A percentile compares a stretch with the other conserved stretches of the same genome.
These are phyloP conservation scores for Potamilus streckersoni DNA, from an alignment of 1,140 invertebrate genomes.

Conservation along the genomic window DNA sequence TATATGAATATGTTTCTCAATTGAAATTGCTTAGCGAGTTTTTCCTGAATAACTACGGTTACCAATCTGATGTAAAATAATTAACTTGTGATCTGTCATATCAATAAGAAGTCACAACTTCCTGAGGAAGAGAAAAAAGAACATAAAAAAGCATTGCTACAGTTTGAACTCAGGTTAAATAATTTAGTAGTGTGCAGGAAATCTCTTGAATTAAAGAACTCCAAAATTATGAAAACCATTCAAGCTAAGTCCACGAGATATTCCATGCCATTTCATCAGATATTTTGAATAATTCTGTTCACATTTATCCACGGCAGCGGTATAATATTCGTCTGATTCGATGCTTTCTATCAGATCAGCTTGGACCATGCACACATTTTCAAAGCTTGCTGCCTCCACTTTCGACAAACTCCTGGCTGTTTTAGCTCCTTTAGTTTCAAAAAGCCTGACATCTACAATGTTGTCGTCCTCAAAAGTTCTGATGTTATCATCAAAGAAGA, in stretches of 20 bases:
- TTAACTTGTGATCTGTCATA: too few relatives aligned
- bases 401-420: constrained; percentile 46
- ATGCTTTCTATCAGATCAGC: constrained; percentile 60
- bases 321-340: constrained; percentile 58
- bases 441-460: constrained; percentile 60
- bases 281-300: constrained; percentile 56
- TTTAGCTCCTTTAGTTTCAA: constrained; percentile 36
- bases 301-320: constrained; percentile 52
- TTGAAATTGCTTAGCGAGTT: too few relatives aligned
- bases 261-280: constrained; percentile 23
- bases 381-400: constrained; percentile 48
- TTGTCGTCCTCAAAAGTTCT: constrained; percentile 60
- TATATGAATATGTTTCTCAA: too few relatives aligned
- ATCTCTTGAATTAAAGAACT: too few relatives aligned
- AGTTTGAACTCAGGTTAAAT: too few relatives aligned
- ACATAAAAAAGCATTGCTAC: too few relatives aligned
- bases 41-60: too few relatives aligned
- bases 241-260: constrained; percentile 4
- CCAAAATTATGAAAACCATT: too few relatives aligned
- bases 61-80: too few relatives aligned
- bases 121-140: too few relatives aligned
- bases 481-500: constrained; percentile 66
- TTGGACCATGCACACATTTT: constrained; percentile 62
- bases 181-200: too few relatives aligned
- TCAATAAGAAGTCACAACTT: too few relatives aligned